phyloP scores from a whole-genome alignment of 1,140 invertebrate genomes.

The Drosophila arawakana region DNA sequence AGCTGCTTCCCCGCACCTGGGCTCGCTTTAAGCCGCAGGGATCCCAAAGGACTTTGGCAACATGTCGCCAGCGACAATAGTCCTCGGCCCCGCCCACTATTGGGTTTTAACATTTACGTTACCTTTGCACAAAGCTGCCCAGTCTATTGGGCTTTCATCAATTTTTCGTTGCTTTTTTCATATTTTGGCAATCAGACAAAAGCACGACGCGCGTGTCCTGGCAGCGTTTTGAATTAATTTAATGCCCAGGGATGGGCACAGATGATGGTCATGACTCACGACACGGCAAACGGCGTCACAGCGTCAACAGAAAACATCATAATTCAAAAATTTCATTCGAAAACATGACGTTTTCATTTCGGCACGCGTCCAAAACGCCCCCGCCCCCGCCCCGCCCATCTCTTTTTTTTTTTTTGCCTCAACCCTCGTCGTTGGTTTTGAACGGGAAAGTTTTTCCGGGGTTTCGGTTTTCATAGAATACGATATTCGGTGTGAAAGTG shows the following conservation, averaged over 20 bases:
- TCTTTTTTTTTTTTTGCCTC: background rate
- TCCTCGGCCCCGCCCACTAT: background rate
- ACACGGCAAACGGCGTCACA: conserved; percentile 41
- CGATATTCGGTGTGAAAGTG: conserved; percentile 64
- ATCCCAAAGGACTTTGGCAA: conserved; percentile 71
- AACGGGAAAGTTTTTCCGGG: conserved; percentile 10
- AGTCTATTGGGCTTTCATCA: conserved; percentile 72
- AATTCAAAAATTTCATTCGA: conserved; percentile 82
- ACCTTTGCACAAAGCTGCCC: conserved; percentile 56
- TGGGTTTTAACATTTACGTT: conserved; percentile 19
- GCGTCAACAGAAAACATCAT: conserved; percentile 71
- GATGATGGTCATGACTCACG: conserved; percentile 63
- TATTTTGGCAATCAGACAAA: conserved; percentile 76
- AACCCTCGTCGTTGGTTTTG: conserved; percentile 25
- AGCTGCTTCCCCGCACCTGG: background rate
- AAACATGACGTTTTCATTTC: conserved; percentile 83
- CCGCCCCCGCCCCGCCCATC: no score
- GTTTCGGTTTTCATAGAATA: conserved; percentile 32
- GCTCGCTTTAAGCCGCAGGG: conserved; percentile 50
- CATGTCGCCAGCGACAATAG: conserved; percentile 42
- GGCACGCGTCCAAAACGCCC: conserved; percentile 58
- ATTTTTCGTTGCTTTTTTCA: conserved; percentile 59
- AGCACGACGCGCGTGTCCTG: conserved; percentile 64
- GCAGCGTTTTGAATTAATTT: conserved; percentile 81
- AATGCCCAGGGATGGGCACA: conserved; percentile 67